These are phyloP conservation scores for Drosophila pectinifera DNA, from an alignment of 1,140 invertebrate genomes.

Conservation along the genomic window DNA sequence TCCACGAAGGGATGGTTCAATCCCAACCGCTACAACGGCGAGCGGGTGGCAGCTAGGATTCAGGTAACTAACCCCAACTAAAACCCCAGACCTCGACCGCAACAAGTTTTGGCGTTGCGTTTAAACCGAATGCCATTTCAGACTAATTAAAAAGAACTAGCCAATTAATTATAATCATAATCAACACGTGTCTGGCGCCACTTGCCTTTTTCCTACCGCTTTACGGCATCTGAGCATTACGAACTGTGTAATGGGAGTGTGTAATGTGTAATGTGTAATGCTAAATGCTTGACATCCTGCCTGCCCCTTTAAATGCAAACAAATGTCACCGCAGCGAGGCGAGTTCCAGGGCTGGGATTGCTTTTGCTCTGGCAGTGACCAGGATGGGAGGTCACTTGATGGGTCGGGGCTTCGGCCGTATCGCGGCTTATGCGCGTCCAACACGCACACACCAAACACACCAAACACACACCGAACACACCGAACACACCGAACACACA, in stretches of 20 bases:
- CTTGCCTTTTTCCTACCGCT: slow-evolving; percentile 20
- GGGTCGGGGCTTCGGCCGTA: slow-evolving; percentile 8
- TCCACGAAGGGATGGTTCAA: slow-evolving; percentile 86
- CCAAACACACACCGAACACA: slow-evolving; percentile 23
- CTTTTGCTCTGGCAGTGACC: slow-evolving; percentile 6
- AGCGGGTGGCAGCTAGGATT: slow-evolving; percentile 85
- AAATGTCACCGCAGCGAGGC: slow-evolving; percentile 60
- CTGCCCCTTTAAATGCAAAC: slow-evolving; percentile 67
- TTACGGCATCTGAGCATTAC: slow-evolving; percentile 32
- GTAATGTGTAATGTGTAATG: slow-evolving; percentile 72
- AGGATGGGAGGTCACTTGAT: neutral
- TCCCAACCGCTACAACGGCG: slow-evolving; percentile 82
- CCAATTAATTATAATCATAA: slow-evolving; percentile 76
- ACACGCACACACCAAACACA: slow-evolving; percentile 57
- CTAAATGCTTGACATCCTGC: slow-evolving; percentile 64
- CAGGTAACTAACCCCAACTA: slow-evolving; percentile 70
- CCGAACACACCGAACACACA: no score
- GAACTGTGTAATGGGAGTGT: slow-evolving; percentile 47
- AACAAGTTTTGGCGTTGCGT: slow-evolving; percentile 54
- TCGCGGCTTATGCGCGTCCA: slow-evolving; percentile 62
- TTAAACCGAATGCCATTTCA: slow-evolving; percentile 48
- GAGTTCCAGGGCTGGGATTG: slow-evolving; percentile 27
- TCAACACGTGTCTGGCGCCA: slow-evolving; percentile 55
- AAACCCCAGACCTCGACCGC: slow-evolving; percentile 9
- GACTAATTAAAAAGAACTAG: slow-evolving; percentile 61